Evolutionary conservation across 2,113 vertebrate species (phyloP).

Genomic region (Hucho hucho): DNA sequence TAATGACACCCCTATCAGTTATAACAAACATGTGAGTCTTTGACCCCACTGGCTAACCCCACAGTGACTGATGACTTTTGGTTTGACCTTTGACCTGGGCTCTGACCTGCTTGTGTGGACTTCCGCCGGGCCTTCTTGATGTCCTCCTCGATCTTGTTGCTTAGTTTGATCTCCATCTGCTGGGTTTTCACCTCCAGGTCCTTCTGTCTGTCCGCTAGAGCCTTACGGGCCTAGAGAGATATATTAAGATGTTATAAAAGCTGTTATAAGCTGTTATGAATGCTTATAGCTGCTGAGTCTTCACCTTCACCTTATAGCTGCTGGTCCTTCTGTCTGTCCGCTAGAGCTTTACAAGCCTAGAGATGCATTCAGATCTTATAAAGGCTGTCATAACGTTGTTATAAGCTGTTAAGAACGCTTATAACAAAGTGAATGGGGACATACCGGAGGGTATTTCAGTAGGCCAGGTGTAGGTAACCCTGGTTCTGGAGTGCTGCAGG

Average conservation of each 20-base stretch:
- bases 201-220: slow-evolving; percentile 91
- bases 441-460: no score
- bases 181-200: slow-evolving; percentile 96
- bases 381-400: no score
- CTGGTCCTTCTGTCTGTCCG: background rate
- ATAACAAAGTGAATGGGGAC: no score
- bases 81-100: slow-evolving; percentile 35
- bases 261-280: background rate
- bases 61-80: background rate
- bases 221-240: slow-evolving; percentile 84
- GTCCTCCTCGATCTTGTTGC: slow-evolving; percentile 94
- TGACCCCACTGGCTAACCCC: slow-evolving; percentile 5
- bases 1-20: no score
- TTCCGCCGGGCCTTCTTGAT: slow-evolving; percentile 97
- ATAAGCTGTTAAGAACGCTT: no score
- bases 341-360: no score
- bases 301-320: no score
- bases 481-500: no score
- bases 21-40: background rate
- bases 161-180: slow-evolving; percentile 94
- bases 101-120: slow-evolving; percentile 96
- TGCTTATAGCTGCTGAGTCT: no score
- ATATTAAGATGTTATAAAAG: background rate
- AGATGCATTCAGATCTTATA: no score
- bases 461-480: no score